Evolutionary conservation across 2,113 vertebrate species (phyloP).

Genomic region (Mormoops blainvillei): DNA sequence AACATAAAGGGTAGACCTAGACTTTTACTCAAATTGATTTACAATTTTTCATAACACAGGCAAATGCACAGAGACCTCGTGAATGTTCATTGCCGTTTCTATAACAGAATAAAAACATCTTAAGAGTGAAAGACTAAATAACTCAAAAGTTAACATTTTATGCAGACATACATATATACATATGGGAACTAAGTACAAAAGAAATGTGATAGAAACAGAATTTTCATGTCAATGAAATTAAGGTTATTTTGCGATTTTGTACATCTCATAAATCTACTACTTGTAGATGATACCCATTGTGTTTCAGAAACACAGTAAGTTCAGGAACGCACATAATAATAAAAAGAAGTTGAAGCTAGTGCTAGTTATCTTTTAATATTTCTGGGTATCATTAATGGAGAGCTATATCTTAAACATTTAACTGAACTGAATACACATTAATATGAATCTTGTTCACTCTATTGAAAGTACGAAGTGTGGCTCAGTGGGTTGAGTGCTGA

Average conservation of each 20-base stretch:
- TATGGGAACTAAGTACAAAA: not conserved
- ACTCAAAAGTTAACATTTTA: not conserved
- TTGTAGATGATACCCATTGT: not conserved
- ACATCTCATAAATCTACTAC: not conserved
- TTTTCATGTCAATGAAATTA: not conserved
- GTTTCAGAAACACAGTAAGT: not conserved
- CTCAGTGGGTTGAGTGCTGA: no score
- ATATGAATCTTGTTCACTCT: not conserved
- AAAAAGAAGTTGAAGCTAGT: not conserved
- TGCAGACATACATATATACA: no score
- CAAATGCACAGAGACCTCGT: no score
- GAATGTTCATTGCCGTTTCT: not conserved
- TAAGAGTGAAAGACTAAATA: not conserved
- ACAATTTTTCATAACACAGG: no score
- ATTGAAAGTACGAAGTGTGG: not conserved
- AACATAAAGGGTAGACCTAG: no score
- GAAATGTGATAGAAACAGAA: not conserved
- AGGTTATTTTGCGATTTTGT: not conserved
- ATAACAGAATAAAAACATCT: not conserved
- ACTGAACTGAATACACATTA: not conserved
- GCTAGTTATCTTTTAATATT: not conserved
- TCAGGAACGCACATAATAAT: not conserved
- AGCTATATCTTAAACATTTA: not conserved
- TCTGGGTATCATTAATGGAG: not conserved
- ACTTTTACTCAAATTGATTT: no score